Percentiles rank a stretch among this genome's conserved stretches.
These are phyloP conservation scores for Elegia similella DNA, from an alignment of 2,888 invertebrate genomes.

Conservation along the genomic window DNA sequence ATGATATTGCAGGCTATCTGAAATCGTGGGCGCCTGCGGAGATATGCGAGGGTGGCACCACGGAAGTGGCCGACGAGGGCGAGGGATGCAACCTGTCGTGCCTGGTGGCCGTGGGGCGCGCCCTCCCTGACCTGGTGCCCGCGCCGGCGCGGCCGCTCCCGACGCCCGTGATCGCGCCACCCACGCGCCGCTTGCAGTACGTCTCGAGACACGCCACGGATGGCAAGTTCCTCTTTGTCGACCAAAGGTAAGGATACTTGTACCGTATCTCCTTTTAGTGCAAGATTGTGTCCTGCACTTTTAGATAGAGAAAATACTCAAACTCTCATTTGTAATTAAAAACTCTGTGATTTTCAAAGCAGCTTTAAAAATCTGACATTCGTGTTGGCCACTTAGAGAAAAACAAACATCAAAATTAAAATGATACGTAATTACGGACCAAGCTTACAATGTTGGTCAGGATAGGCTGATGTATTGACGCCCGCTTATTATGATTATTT, in stretches of 20 bases:
- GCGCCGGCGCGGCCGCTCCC: conserved; percentile 32
- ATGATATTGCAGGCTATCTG: conserved; percentile 82
- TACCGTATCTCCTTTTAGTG: no score
- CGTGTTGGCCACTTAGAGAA: no score
- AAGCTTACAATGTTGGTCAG: no score
- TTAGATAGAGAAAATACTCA: no score
- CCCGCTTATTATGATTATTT: no score
- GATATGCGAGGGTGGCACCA: conserved; percentile 85
- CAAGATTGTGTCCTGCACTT: no score
- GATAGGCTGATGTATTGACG: no score
- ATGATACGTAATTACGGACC: no score
- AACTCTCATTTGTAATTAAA: no score
- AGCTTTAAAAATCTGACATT: no score
- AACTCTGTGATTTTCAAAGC: no score
- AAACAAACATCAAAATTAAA: no score
- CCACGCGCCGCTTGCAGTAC: conserved; percentile 86
- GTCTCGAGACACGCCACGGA: conserved; percentile 93
- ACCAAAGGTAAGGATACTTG: conserved; percentile 86
- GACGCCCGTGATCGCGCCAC: conserved; percentile 47
- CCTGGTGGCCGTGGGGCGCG: conserved; percentile 92
- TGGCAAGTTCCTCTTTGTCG: conserved; percentile 95
- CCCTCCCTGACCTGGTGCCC: conserved; percentile 82
- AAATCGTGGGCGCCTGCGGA: conserved; percentile 95
- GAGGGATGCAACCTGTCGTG: conserved; percentile 88
- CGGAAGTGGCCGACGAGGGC: conserved; percentile 80